Conservation (phyloP, 2,888 invertebrate species). For the Drosophila macrospina region DNA sequence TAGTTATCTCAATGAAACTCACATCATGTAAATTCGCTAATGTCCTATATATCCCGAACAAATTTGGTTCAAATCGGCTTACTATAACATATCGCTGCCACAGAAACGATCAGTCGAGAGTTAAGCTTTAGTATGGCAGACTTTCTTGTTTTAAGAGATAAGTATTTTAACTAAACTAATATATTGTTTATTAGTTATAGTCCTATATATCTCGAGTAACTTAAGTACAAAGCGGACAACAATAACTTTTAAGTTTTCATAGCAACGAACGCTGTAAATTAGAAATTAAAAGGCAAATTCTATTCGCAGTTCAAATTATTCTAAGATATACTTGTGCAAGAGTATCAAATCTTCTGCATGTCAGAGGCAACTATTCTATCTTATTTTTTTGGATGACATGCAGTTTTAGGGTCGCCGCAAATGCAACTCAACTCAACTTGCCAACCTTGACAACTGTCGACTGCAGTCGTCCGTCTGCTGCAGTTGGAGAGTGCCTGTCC, state of each 20-base stretch:
- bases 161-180: too few species aligned
- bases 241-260: too few species aligned
- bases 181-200: too few species aligned
- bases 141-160: background rate
- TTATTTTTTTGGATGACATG: slow-evolving; percentile 58
- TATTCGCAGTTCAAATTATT: background rate
- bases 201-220: too few species aligned
- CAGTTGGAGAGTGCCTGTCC: slow-evolving; percentile 49
- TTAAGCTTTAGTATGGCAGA: background rate
- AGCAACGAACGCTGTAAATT: too few species aligned
- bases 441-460: slow-evolving; percentile 67
- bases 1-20: too few species aligned
- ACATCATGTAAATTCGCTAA: too few species aligned
- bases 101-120: background rate
- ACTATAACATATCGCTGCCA: too few species aligned
- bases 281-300: too few species aligned
- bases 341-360: background rate
- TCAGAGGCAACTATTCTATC: background rate
- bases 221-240: too few species aligned
- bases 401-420: slow-evolving; percentile 69
- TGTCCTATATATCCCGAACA: background rate
- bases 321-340: background rate
- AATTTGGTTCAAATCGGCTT: background rate
- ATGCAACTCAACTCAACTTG: slow-evolving; percentile 56
- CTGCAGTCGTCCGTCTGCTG: slow-evolving; percentile 19